phyloP scores from a whole-genome alignment of 2,797 vertebrate species.

The Sebastes hubbsi region DNA sequence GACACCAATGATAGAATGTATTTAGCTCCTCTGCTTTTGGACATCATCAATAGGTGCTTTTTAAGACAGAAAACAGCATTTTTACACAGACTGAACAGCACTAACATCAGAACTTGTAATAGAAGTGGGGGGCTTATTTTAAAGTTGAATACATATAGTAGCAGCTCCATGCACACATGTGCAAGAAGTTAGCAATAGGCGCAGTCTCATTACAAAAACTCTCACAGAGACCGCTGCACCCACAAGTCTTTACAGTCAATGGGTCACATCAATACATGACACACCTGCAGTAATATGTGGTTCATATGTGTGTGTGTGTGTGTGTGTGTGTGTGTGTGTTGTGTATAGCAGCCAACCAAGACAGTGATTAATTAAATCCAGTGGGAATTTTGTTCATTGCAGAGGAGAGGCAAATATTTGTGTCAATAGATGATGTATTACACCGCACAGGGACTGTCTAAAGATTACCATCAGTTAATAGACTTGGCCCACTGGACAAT shows the following conservation, averaged over 20 bases:
- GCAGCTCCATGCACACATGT: not conserved
- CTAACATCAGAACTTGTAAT: not conserved
- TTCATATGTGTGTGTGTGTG: not conserved
- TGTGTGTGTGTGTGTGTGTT: not conserved
- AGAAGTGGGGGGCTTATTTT: not conserved
- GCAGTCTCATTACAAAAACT: not conserved
- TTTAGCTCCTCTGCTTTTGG: too few relatives aligned
- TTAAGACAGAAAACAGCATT: too few relatives aligned
- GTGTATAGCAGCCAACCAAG: not conserved
- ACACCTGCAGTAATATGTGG: not conserved
- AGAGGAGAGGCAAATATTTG: constrained; percentile 4
- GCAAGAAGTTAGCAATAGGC: not conserved
- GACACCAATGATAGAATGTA: too few relatives aligned
- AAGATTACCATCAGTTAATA: constrained; percentile 37
- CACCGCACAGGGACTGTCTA: not conserved
- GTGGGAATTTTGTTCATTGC: constrained; percentile 12
- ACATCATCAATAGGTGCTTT: too few relatives aligned
- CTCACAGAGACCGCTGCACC: not conserved
- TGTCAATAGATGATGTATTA: constrained; percentile 34
- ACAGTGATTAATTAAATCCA: constrained; percentile 36
- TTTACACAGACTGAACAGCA: not conserved
- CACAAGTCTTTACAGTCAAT: not conserved
- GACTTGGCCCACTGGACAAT: constrained; percentile 21
- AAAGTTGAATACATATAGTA: not conserved
- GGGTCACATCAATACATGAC: not conserved